These are phyloP conservation scores for Aphelinus atriplicis DNA, from an alignment of 1,140 invertebrate species.

Conservation along the genomic window DNA sequence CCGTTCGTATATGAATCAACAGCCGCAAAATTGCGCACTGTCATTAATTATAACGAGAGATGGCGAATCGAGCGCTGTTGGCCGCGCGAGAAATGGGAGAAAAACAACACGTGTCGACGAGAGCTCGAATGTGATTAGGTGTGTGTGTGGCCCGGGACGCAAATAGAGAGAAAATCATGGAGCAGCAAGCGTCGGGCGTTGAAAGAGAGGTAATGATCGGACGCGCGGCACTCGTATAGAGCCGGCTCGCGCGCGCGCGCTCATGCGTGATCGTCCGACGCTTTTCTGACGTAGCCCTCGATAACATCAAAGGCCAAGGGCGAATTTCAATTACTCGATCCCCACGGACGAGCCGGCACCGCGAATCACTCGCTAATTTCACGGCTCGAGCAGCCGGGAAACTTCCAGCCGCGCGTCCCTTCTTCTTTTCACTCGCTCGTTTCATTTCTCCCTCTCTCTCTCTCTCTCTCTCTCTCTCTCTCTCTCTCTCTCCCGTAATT, in stretches of 20 bases:
- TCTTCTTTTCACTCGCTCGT: not conserved
- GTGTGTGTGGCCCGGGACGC: not conserved
- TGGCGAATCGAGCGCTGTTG: no score
- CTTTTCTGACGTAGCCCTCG: slow-evolving; percentile 25
- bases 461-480: no score
- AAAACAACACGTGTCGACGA: not conserved
- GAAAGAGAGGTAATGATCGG: slow-evolving; percentile 11
- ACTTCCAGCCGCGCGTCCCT: slow-evolving; percentile 1
- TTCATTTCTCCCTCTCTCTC: not conserved
- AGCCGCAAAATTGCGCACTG: no score
- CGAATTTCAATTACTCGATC: slow-evolving; percentile 24
- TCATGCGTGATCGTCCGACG: slow-evolving; percentile 25
- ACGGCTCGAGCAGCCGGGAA: slow-evolving; percentile 17
- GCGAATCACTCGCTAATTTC: slow-evolving; percentile 25
- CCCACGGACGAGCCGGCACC: not conserved
- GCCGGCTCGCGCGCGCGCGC: not conserved
- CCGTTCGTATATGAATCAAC: no score
- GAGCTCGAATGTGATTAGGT: slow-evolving; percentile 5
- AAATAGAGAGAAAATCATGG: not conserved
- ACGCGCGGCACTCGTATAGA: not conserved
- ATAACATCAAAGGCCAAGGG: slow-evolving; percentile 30
- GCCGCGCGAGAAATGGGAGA: not conserved
- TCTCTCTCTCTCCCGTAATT: no score
- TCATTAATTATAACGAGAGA: no score
- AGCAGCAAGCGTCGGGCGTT: not conserved